phyloP scores from a whole-genome alignment of 2,113 vertebrate species.

The Eulemur rufifrons region DNA sequence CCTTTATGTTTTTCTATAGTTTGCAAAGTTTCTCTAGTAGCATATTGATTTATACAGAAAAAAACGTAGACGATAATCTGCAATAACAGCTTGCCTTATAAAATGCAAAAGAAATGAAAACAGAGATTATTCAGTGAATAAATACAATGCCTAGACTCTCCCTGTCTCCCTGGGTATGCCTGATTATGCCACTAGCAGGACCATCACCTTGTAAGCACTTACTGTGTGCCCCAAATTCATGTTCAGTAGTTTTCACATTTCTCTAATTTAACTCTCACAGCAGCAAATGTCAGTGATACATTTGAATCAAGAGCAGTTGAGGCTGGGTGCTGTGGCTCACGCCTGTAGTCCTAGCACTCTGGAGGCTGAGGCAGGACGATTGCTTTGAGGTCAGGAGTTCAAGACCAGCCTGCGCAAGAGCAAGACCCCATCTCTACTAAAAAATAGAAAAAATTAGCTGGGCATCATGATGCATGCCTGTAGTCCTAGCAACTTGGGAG shows the following conservation, averaged over 20 bases:
- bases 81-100: not conserved
- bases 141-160: not conserved
- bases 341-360: too few species aligned
- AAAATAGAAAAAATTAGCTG: too few species aligned
- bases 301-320: not conserved
- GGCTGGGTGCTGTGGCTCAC: too few species aligned
- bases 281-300: not conserved
- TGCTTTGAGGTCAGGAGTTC: too few species aligned
- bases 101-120: not conserved
- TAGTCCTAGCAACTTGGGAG: too few species aligned
- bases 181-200: accelerated
- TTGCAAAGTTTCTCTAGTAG: not conserved
- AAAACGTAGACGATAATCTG: not conserved
- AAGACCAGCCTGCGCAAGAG: too few species aligned
- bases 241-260: not conserved
- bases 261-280: not conserved
- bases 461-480: too few species aligned
- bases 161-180: not conserved
- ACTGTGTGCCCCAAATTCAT: not conserved
- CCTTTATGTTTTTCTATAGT: not conserved
- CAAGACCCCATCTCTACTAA: too few species aligned
- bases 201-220: not conserved
- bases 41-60: not conserved
- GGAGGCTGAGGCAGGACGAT: too few species aligned
- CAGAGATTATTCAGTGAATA: not conserved